Evolutionary conservation across 2,113 vertebrate genomes (phyloP), one percentile per base, ranked within the genome.

Genomic region (Petromus typicus): DNA sequence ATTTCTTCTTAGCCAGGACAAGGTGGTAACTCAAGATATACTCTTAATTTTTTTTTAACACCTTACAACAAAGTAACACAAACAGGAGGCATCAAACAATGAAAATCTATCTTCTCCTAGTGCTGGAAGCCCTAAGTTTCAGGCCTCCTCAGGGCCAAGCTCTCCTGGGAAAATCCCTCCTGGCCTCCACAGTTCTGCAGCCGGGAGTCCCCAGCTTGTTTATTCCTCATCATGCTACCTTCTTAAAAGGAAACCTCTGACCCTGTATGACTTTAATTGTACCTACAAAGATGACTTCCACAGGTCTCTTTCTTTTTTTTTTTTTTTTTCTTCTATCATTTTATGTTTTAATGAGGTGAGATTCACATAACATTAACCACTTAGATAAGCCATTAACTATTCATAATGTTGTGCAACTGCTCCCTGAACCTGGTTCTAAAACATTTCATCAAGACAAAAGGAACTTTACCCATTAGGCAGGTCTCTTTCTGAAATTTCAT

Each of bases 251-350:
- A 80, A 54, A 16, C 45, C 30, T 3, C 1, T 66, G 64, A 78
- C 8, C 2, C 2, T 84, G 27, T 14, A 69, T 8, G 34, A 57
- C 20, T 5, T 73, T 64, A 51, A 93, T 13, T 64, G 25, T 3
- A 63, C 11, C 54, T 54, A 32, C 27, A 89, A 81, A 82, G 16
- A 81, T 17, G 48, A 64, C 59, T 80, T 75, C 51, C 45, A 87
- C 73, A 57, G 22, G 18, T 67, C 64, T n/a, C n/a, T n/a, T n/a
- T n/a, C n/a, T n/a, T n/a, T n/a, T n/a, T n/a, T n/a, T n/a, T n/a
- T n/a, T 64, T 84, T 91, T 91, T 95, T n/a, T n/a, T n/a, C n/a
- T n/a, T 69, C 61, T 63, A 66, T 45, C 71, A 75, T 61, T 64
- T n/a, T 23, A 90, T 30, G 45, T 69, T 76, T 76, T 90, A 61